These are phyloP conservation scores for Spinus olivaceus DNA, from an alignment of 2,797 vertebrate species.

Conservation along the genomic window DNA sequence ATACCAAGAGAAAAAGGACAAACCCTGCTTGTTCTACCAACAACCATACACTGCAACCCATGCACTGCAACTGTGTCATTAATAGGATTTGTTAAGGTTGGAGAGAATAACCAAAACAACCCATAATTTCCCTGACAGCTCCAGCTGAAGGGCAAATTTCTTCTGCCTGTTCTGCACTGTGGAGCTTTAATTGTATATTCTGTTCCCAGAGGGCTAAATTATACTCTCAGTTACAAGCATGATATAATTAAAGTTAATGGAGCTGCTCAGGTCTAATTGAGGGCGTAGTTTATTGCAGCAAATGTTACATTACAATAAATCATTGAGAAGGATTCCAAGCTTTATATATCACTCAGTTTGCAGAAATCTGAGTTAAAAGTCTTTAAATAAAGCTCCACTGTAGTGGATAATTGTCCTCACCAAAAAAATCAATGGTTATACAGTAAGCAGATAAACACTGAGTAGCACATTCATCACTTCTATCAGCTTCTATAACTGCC, in stretches of 20 bases:
- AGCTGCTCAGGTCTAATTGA: constrained; percentile 26
- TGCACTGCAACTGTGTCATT: not conserved
- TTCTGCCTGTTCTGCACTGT: not conserved
- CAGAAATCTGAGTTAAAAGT: not conserved
- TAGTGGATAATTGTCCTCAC: not conserved
- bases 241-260: constrained; percentile 48
- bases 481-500: not conserved
- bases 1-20: not conserved
- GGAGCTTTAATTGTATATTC: constrained; percentile 13
- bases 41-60: not conserved
- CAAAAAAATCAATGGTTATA: not conserved
- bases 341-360: not conserved
- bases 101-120: not conserved
- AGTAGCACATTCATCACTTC: not conserved
- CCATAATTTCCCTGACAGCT: constrained; percentile 19
- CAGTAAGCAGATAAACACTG: not conserved
- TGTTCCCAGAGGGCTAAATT: not conserved
- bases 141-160: constrained; percentile 27
- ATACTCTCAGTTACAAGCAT: constrained; percentile 14
- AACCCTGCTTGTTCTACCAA: not conserved
- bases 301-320: constrained; percentile 11
- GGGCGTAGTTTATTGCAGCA: not conserved
- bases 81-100: constrained; percentile 12
- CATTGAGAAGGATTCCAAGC: not conserved
- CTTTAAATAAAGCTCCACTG: not conserved